Evolutionary conservation across 2,888 invertebrate species (phyloP).

Genomic region (Pachydiplax longipennis): DNA sequence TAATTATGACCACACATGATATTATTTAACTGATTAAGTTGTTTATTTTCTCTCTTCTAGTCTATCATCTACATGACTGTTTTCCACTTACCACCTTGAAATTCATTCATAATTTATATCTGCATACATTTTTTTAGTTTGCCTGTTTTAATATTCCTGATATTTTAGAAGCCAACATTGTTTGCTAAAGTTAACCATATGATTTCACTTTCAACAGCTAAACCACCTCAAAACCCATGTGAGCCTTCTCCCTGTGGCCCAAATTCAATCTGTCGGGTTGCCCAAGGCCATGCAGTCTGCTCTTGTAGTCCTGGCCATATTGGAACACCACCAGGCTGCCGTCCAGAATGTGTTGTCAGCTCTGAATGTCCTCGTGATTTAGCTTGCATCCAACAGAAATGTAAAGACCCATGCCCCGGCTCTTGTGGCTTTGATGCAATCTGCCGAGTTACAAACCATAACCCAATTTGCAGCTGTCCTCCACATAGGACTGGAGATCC

Average conservation of each 20-base stretch:
- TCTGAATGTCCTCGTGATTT: conserved; percentile 68
- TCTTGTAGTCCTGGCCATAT: conserved; percentile 68
- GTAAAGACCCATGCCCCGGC: conserved; percentile 69
- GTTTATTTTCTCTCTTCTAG: too few relatives aligned
- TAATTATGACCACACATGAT: too few relatives aligned
- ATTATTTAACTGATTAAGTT: too few relatives aligned
- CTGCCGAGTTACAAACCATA: conserved; percentile 69
- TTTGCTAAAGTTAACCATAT: not conserved
- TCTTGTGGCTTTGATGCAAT: conserved; percentile 67
- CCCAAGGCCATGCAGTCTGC: conserved; percentile 66
- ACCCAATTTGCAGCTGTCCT: conserved; percentile 71
- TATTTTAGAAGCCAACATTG: not conserved
- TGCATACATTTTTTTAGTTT: too few relatives aligned
- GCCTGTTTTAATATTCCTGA: not conserved
- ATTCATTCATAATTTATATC: not conserved
- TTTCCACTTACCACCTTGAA: too few relatives aligned
- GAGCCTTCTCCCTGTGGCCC: conserved; percentile 70
- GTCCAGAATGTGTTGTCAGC: conserved; percentile 68
- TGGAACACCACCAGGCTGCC: conserved; percentile 67
- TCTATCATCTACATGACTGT: not conserved
- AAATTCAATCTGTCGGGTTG: conserved; percentile 66
- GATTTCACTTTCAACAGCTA: conserved; percentile 53
- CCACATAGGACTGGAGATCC: conserved; percentile 68
- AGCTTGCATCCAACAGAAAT: conserved; percentile 70
- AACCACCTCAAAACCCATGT: conserved; percentile 63